Evolutionary conservation across 1,140 invertebrate genomes (phyloP).

Genomic region (Piezodorus guildinii): DNA sequence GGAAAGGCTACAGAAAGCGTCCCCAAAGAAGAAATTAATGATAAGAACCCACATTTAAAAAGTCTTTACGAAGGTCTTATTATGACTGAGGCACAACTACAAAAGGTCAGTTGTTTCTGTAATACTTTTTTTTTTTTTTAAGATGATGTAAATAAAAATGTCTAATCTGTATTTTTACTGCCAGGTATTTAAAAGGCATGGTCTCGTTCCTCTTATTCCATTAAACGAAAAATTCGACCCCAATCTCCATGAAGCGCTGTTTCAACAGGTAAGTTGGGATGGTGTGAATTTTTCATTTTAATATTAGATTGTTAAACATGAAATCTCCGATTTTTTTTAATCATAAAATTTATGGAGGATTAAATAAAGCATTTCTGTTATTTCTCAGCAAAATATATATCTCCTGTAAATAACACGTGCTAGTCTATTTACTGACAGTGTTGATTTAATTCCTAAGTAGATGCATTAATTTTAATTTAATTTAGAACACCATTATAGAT

Average conservation of each 20-base stretch:
- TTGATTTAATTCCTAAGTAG: no score
- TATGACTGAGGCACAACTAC: constrained; percentile 80
- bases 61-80: constrained; percentile 78
- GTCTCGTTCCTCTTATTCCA: constrained; percentile 73
- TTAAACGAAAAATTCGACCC: constrained; percentile 92
- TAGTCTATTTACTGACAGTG: no score
- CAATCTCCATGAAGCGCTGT: constrained; percentile 90
- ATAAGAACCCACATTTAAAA: constrained; percentile 73
- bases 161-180: constrained; percentile 6
- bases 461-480: no score
- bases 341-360: no score
- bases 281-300: background rate
- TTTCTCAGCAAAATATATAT: no score
- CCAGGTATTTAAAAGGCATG: constrained; percentile 81
- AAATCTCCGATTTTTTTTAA: no score
- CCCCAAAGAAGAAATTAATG: constrained; percentile 62
- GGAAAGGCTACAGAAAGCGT: constrained; percentile 80
- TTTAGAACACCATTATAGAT: no score
- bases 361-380: no score
- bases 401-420: no score
- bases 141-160: no score
- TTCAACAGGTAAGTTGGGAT: constrained; percentile 59
- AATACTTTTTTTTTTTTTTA: no score
- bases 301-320: background rate
- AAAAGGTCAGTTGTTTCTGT: constrained; percentile 42